Evolutionary conservation across 2,888 invertebrate genomes (phyloP), one percentile per base, ranked within the genome.

Genomic region (Drosophila neonasuta): DNA sequence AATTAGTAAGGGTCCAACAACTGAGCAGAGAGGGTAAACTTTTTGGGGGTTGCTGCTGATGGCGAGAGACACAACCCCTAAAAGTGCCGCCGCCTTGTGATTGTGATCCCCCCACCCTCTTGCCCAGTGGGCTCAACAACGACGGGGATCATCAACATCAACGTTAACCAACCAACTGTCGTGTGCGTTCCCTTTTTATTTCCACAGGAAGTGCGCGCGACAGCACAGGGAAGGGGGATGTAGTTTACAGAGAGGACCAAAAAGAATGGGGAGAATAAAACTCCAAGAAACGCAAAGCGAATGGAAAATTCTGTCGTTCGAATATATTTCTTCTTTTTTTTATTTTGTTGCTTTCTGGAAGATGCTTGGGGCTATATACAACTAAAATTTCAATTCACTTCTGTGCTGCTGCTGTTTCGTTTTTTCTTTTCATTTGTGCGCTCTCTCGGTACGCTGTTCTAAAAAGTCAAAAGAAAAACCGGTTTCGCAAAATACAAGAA

Each of bases 381-480:
- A n/a, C 17, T 39, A 20, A 50, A 36, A 50, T 50, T 50, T 59
- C 42, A 52, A 34, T 59, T 34, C 42, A 30, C 50, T 49, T 48
- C 11, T 39, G 39, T 57, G 49, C 44, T 59, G 56, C n/a, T 11
- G 36, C n/a, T 36, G 36, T 36, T 56, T 50, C 24, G 13, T 57
- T 42, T 42, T 58, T 39, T 57, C 41, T 57, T 70, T 58, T 59
- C 48, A 50, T 64, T 55, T 55, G 20, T 49, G 46, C 51, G n/a
- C 36, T 36, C 10, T 51, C 9, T 46, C 24, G 24, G 24, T 24
- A 24, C 24, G 39, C 39, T 70, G 75, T 82, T 75, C 65, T 74
- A 82, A 83, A 87, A 83, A 87, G 87, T 83, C 83, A 85, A 87
- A 86, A 71, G 87, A 78, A 87, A 83, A 83, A 83, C 83, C 86